A percentile compares a stretch with the other conserved stretches of the same genome.
These are phyloP conservation scores for Pseudomyrmex concolor DNA, from an alignment of 1,140 invertebrate species.

Conservation along the genomic window DNA sequence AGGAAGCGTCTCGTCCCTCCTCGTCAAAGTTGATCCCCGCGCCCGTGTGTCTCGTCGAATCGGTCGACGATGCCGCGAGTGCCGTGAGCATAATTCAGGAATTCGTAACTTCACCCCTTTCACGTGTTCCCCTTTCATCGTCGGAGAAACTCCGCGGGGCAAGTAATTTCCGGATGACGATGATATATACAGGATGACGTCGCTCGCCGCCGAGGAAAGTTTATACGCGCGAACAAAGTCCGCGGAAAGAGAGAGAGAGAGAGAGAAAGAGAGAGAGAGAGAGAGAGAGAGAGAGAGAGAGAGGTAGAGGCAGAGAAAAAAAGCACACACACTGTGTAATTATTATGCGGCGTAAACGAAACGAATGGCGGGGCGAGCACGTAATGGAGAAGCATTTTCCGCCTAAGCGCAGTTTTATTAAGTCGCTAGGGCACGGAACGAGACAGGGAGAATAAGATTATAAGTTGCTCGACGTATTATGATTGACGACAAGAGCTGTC, in stretches of 20 bases:
- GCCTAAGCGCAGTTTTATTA: constrained; percentile 60
- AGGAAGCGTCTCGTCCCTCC: constrained; percentile 42
- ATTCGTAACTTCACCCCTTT: constrained; percentile 73
- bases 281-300: too few relatives aligned
- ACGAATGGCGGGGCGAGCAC: constrained; percentile 47
- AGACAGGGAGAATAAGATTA: constrained; percentile 59
- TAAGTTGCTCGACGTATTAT: constrained; percentile 60
- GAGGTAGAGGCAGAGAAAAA: constrained; percentile 17
- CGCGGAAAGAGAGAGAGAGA: not conserved
- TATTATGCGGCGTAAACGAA: constrained; percentile 67
- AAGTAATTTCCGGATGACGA: constrained; percentile 73
- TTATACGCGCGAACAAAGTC: constrained; percentile 52
- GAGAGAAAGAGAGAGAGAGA: too few relatives aligned
- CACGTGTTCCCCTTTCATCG: constrained; percentile 62
- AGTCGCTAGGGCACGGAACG: constrained; percentile 49
- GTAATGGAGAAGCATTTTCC: constrained; percentile 60
- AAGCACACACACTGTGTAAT: constrained; percentile 64
- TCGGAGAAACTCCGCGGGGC: constrained; percentile 61
- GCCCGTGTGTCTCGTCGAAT: constrained; percentile 40
- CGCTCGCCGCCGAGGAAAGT: constrained; percentile 60
- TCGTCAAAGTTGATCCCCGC: constrained; percentile 62
- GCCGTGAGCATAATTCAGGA: constrained; percentile 68
- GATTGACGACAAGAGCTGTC: constrained; percentile 46
- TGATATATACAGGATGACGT: constrained; percentile 70
- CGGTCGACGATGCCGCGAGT: constrained; percentile 58